Percentiles rank a stretch among this genome's conserved stretches.
Evolutionary conservation across 2,797 vertebrate genomes (phyloP).

Genomic region (Acropternis orthonyx): DNA sequence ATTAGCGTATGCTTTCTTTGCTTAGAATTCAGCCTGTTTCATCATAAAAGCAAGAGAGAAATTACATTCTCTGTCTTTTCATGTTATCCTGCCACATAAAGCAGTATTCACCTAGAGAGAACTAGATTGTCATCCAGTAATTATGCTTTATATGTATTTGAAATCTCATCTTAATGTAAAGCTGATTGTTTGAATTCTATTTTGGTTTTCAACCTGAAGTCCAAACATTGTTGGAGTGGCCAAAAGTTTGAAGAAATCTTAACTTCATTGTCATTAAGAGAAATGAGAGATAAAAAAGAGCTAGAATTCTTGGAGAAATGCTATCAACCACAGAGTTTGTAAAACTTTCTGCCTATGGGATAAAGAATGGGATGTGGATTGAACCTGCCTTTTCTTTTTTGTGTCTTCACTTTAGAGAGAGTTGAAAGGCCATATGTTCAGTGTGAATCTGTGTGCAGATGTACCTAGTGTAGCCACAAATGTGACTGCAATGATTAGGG

Average conservation of each 20-base stretch:
- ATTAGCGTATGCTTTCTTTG: neutral
- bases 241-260: neutral
- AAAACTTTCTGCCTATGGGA: neutral
- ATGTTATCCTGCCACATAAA: neutral
- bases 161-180: neutral
- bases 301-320: neutral
- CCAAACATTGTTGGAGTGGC: neutral
- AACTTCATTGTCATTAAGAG: neutral
- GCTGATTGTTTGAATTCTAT: neutral
- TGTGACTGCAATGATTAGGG: neutral
- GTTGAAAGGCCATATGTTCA: neutral
- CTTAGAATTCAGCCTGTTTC: neutral
- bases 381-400: neutral
- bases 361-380: neutral
- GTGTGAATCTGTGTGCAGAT: neutral
- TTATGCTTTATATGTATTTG: neutral
- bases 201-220: neutral
- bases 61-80: neutral
- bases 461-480: neutral
- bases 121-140: neutral
- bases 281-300: neutral
- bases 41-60: neutral
- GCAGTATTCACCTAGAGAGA: neutral
- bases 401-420: neutral
- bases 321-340: neutral